Conservation (phyloP, 2,113 vertebrate species). For the Myiozetetes cayanensis region DNA sequence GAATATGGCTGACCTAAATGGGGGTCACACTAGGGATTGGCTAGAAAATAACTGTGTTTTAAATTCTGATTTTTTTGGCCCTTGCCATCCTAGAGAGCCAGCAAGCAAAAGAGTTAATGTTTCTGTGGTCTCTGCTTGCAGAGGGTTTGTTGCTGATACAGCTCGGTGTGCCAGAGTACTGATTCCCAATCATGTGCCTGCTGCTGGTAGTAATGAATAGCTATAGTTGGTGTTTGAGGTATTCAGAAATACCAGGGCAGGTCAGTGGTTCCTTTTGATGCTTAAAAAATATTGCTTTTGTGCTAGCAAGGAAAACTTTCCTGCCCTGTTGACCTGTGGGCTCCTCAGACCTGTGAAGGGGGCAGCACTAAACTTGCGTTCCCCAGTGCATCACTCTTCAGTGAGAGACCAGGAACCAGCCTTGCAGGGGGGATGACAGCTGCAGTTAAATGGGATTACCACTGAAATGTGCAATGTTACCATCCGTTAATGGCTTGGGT, state of each 20-base stretch:
- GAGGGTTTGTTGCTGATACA: not conserved
- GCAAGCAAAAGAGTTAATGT: not conserved
- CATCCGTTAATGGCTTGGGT: not conserved
- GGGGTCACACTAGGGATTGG: not conserved
- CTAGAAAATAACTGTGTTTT: not conserved
- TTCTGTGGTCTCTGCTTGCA: not conserved
- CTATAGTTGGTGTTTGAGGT: not conserved
- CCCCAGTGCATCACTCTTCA: not conserved
- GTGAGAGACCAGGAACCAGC: not conserved
- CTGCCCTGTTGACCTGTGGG: not conserved
- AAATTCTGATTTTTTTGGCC: not conserved
- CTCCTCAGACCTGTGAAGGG: not conserved
- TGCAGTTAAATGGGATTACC: not conserved
- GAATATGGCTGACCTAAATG: not conserved
- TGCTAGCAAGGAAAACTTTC: not conserved
- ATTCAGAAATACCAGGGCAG: not conserved
- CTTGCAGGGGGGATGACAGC: fast-evolving
- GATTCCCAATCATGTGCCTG: not conserved
- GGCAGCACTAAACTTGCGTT: not conserved
- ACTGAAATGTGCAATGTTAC: not conserved
- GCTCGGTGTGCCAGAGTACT: not conserved
- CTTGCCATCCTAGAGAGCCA: not conserved
- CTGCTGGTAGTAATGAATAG: not conserved
- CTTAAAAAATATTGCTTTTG: not conserved
- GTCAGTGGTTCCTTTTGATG: not conserved